phyloP scores from a whole-genome alignment of 2,113 vertebrate species.

The Hypomesus transpacificus region DNA sequence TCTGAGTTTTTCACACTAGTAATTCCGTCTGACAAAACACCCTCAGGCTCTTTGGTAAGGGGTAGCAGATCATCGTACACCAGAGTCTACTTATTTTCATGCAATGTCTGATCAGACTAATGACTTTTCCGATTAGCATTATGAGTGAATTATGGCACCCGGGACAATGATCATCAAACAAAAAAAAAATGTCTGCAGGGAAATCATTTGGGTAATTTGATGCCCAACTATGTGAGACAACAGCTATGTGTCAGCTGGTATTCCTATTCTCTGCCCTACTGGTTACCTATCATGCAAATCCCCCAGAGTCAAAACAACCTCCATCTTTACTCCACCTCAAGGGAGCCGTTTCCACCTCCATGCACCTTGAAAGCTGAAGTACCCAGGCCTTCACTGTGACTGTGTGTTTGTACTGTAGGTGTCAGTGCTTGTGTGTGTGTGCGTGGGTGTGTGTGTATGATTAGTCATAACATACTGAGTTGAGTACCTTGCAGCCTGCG shows the following conservation, averaged over 20 bases:
- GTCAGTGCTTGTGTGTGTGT: neutral
- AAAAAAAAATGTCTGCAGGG: constrained; percentile 25
- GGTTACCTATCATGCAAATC: constrained; percentile 18
- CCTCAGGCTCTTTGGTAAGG: too few relatives aligned
- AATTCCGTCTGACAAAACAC: too few relatives aligned
- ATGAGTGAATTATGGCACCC: constrained; percentile 52
- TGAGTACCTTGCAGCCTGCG: constrained; percentile 5
- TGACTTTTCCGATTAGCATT: constrained; percentile 48
- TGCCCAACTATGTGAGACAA: constrained; percentile 39
- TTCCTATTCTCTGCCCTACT: constrained; percentile 10
- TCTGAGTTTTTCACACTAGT: too few relatives aligned
- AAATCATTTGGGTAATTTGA: constrained; percentile 52
- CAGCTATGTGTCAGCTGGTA: constrained; percentile 24
- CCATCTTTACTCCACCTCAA: neutral
- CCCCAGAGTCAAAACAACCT: constrained; percentile 12
- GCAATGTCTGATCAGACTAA: constrained; percentile 44
- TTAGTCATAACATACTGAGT: constrained; percentile 45
- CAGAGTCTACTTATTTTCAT: constrained; percentile 33
- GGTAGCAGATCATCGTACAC: neutral
- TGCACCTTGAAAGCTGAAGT: neutral
- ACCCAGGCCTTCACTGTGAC: neutral
- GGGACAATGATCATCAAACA: constrained; percentile 54
- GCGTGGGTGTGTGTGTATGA: constrained; percentile 23
- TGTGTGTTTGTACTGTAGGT: neutral
- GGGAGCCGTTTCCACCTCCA: neutral